phyloP scores from a whole-genome alignment of 2,888 invertebrate species.

The Hypselothyrea guttata region DNA sequence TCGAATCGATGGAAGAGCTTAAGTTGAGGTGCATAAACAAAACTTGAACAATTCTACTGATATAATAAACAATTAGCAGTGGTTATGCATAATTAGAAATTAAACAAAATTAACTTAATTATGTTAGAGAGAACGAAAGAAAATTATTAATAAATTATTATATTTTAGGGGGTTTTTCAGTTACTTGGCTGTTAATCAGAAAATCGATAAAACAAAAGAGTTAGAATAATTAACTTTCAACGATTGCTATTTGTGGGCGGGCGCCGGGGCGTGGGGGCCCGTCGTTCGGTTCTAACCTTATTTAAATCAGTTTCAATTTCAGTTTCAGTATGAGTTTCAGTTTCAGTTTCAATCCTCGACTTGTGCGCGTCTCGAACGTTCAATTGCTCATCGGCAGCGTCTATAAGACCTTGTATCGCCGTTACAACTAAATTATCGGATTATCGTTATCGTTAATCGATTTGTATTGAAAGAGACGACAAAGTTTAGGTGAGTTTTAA shows the following conservation, averaged over 20 bases:
- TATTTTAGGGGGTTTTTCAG: conserved; percentile 3
- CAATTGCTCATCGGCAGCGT: conserved; percentile 83
- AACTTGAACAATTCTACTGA: not conserved
- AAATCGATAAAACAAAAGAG: conserved; percentile 46
- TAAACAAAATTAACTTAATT: conserved; percentile 17
- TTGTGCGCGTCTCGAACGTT: conserved; percentile 81
- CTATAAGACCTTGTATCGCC: conserved; percentile 83
- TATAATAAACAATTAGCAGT: not conserved
- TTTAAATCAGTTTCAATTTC: conserved; percentile 71
- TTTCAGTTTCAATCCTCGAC: conserved; percentile 78
- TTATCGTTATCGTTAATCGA: conserved; percentile 3
- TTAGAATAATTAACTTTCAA: conserved; percentile 41
- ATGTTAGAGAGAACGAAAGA: conserved; percentile 2
- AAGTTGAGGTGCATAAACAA: not conserved
- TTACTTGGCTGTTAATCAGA: conserved; percentile 23
- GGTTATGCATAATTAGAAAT: conserved; percentile 12
- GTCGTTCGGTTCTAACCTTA: conserved; percentile 80
- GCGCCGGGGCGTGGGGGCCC: conserved; percentile 30
- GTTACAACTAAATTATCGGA: conserved; percentile 79
- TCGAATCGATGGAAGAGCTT: not conserved
- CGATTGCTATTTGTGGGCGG: conserved; percentile 40
- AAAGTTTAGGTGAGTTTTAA: conserved; percentile 1
- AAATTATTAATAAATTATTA: not conserved
- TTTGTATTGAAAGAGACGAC: too few relatives aligned
- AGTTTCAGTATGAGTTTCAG: conserved; percentile 64